Percentiles rank a stretch among this genome's conserved stretches.
Conservation (phyloP, 2,113 vertebrate genomes). For the Camelus bactrianus region DNA sequence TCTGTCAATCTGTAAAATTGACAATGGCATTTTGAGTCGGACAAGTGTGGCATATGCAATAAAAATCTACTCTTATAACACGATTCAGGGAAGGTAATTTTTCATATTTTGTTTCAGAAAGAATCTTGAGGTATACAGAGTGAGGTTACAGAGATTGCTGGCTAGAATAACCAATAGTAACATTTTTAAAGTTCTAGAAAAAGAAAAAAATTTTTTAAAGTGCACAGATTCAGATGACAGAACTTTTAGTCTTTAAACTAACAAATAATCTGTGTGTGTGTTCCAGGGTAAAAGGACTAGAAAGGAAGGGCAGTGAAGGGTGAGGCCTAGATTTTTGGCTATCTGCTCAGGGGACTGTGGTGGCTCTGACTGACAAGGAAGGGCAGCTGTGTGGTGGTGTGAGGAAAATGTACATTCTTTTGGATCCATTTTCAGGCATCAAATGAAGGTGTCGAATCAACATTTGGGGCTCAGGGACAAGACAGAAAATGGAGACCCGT, state of each 20-base stretch:
- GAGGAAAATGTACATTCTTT: neutral
- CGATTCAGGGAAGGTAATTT: neutral
- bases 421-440: neutral
- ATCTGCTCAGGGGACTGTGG: neutral
- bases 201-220: neutral
- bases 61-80: neutral
- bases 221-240: neutral
- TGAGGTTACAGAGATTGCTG: neutral
- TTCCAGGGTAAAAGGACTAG: neutral
- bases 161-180: neutral
- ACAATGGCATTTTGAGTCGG: neutral
- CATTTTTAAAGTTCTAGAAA: neutral
- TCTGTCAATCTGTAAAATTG: neutral
- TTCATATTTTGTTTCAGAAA: conserved; percentile 1
- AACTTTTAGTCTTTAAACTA: neutral
- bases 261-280: neutral
- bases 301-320: neutral
- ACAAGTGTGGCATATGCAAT: neutral
- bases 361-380: neutral
- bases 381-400: neutral
- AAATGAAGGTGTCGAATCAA: neutral
- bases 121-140: neutral
- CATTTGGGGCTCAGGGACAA: neutral
- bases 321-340: neutral
- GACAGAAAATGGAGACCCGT: neutral